A percentile compares a stretch with the other conserved stretches of the same genome.
Conservation (phyloP, 2,113 vertebrate genomes). For the Ovis aries region ARS-UI_Ramb_v3.0 NC_056059.1:61585001-61585500, state of each 20-base stretch:
- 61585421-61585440: not conserved
- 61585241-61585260: not conserved
- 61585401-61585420: not conserved
- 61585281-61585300: not conserved
- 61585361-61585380: not conserved
- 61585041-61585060: not conserved
- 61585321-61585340: not conserved
- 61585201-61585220: not conserved
- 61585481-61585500: rapidly evolving
- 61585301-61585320: not conserved
- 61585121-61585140: not conserved
- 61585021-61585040: not conserved
- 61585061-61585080: not conserved
- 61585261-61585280: not conserved
- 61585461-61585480: not conserved
- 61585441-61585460: not conserved
- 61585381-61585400: not conserved
- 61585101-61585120: not conserved
- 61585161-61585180: not conserved
- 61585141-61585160: not conserved
- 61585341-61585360: not conserved
- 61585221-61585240: not conserved
- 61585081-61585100: not conserved
- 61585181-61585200: not conserved
- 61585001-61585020: not conserved